phyloP scores from a whole-genome alignment of 2,888 invertebrate genomes.

The Strigamia crassipes region DNA sequence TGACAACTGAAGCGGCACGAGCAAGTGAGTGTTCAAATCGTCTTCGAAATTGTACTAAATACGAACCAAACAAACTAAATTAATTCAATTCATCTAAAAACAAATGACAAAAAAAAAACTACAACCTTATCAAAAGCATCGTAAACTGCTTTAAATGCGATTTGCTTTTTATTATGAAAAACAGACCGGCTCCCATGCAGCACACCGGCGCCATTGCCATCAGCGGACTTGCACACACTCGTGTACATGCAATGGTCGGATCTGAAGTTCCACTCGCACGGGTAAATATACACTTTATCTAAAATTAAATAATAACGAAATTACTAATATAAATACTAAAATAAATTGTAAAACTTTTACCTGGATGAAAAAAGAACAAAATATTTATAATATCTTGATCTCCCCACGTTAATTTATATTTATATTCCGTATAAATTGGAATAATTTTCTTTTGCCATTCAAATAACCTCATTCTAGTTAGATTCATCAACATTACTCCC shows the following conservation, averaged over 20 bases:
- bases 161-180: conserved; percentile 84
- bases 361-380: conserved; percentile 81
- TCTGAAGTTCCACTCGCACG: conserved; percentile 88
- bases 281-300: conserved; percentile 77
- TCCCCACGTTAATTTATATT: conserved; percentile 89
- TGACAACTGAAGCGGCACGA: conserved; percentile 66
- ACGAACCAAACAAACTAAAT: conserved; percentile 50
- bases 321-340: neutral
- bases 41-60: conserved; percentile 69
- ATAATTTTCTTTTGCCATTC: conserved; percentile 83
- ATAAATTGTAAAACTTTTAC: conserved; percentile 56
- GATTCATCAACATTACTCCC: conserved; percentile 96
- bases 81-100: neutral
- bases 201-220: conserved; percentile 74
- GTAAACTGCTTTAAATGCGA: conserved; percentile 77
- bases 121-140: conserved; percentile 66
- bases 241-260: conserved; percentile 97
- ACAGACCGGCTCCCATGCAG: conserved; percentile 86
- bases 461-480: conserved; percentile 85
- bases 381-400: conserved; percentile 95
- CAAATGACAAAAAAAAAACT: neutral
- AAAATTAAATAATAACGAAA: conserved; percentile 54
- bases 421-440: conserved; percentile 83
- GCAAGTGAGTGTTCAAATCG: conserved; percentile 68
- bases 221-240: conserved; percentile 77